These are phyloP conservation scores for Tupiocoris notatus DNA, from an alignment of 2,888 invertebrate genomes.

Conservation along the genomic window DNA sequence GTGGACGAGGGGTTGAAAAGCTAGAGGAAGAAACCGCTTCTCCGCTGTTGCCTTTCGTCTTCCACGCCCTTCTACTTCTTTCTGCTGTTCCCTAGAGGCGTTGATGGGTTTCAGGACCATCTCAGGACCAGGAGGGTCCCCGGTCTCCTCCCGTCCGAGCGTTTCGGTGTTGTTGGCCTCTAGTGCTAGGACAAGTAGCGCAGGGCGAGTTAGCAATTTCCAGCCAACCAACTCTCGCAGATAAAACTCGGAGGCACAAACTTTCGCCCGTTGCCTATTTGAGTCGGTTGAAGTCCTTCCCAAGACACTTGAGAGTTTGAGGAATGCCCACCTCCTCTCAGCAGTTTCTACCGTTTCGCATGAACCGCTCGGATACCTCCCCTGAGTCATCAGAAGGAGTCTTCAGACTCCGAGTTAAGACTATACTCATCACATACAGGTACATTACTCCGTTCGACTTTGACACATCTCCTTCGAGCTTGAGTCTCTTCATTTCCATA, in stretches of 20 bases:
- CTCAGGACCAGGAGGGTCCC: not conserved
- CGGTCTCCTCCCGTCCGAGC: not conserved
- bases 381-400: not conserved
- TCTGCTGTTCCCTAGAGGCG: not conserved
- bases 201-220: conserved; percentile 25
- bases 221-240: conserved; percentile 16
- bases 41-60: not conserved
- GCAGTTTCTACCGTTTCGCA: not conserved
- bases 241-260: conserved; percentile 33
- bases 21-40: not conserved
- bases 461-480: not conserved
- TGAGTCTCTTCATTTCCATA: not conserved
- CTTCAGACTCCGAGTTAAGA: not conserved
- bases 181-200: too few species aligned
- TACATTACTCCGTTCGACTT: not conserved
- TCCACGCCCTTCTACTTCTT: not conserved
- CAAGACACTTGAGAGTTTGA: conserved; percentile 9
- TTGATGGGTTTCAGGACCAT: not conserved
- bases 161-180: not conserved
- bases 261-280: conserved; percentile 30
- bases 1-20: not conserved
- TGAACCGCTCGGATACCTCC: not conserved
- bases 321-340: not conserved
- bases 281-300: conserved; percentile 36
- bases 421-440: not conserved